Percentiles rank a stretch among this genome's conserved stretches.
These are phyloP conservation scores for Acrocera orbiculus DNA, from an alignment of 2,888 invertebrate genomes.

Conservation along the genomic window DNA sequence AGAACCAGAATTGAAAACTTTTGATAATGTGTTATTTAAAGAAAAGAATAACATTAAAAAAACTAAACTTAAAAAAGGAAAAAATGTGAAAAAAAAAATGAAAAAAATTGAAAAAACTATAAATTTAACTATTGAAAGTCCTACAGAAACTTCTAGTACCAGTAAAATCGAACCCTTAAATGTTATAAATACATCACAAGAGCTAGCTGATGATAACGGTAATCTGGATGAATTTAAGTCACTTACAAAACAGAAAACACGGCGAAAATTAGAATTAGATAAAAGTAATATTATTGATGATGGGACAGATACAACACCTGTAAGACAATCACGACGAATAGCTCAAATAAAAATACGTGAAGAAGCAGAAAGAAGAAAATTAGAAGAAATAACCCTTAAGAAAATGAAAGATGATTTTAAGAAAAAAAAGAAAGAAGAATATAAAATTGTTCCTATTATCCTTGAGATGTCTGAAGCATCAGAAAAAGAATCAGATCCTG, in stretches of 20 bases:
- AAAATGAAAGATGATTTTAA: conserved; percentile 47
- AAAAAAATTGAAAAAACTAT: no score
- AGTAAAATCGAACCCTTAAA: no score
- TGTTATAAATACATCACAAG: no score
- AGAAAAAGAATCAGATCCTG: conserved; percentile 17
- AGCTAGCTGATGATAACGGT: no score
- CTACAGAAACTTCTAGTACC: no score
- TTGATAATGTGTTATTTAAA: no score
- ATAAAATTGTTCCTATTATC: conserved; percentile 19
- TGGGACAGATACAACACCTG: conserved; percentile 28
- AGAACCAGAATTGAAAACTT: no score
- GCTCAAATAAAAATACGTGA: conserved; percentile 77
- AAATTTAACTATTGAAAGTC: no score
- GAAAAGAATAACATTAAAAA: no score
- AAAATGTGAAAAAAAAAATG: no score
- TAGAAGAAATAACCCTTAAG: conserved; percentile 54
- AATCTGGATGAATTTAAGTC: no score
- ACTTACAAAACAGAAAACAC: conserved; percentile 5
- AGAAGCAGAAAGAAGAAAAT: conserved; percentile 56
- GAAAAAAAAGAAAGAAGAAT: conserved; percentile 32
- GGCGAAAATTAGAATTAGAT: conserved; percentile 20
- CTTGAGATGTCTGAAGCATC: conserved; percentile 20
- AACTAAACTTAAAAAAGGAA: no score
- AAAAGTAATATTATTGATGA: conserved; percentile 26
- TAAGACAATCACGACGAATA: conserved; percentile 66